Evolutionary conservation across 37 sponge, comb jelly and placozoan species (phyloP), one percentile per base, ranked within the genome.

Genomic region (Halisarca cf. caerulea): DNA sequence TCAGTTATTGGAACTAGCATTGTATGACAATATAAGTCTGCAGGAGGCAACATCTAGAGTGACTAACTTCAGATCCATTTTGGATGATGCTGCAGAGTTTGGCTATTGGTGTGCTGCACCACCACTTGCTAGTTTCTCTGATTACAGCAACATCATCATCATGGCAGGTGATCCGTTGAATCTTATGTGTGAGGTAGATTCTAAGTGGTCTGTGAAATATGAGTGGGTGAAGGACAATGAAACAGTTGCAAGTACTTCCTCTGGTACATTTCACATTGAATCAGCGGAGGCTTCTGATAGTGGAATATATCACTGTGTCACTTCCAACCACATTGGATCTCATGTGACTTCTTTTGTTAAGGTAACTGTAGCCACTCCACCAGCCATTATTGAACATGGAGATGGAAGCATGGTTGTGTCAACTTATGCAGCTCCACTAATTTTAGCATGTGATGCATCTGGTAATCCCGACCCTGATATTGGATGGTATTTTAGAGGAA

Each of bases 301-400:
- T 74, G 77, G 77, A 0, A 37, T 36, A 2, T 74, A 74, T 43
- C 77, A 38, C 8, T 74, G 77, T 44, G 41, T 43, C 23, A 44
- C 77, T 23, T n/a, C 43, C 42, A 74, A 74, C 42, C 77, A 74
- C 45, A 74, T 74, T 44, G 77, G 77, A 37, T 74, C 77, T 24
- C 24, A n/a, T 7, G 9, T 24, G 36, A 36, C 77, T 44, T 23
- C 42, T 24, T 24, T 2, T 2, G 2, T 40, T 41, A 24, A n/a
- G 32, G 39, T 74, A 25, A 74, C 45, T 6, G 77, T 74, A 37
- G 21, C 24, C 77, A 43, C 45, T 40, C n/a, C n/a, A 2, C 77
- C 77, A 11, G 51, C 11, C 11, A 47, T 47, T 47, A 11, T 14
- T 14, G 77, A 40, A 38, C 15, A 37, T 7, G 42, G 41, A 24